Percentiles rank a stretch among this genome's conserved stretches.
Conservation (phyloP, 2,888 invertebrate species). For the Invenusta paracnida region DNA sequence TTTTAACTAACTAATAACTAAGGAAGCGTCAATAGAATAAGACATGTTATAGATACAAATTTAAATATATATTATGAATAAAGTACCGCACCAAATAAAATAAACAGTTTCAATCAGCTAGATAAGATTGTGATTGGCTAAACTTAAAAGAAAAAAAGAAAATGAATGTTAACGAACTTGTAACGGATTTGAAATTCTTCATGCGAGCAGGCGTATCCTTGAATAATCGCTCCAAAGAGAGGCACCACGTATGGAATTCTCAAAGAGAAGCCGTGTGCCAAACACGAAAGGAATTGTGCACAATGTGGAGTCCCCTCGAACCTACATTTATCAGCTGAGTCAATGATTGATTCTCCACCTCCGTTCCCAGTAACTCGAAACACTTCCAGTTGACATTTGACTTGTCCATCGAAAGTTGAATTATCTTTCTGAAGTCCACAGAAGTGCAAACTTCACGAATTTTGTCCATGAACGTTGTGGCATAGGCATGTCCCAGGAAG, state of each 20-base stretch:
- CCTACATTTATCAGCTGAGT: background rate
- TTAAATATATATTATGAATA: background rate
- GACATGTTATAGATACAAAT: background rate
- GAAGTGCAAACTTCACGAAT: background rate
- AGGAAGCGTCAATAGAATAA: no score
- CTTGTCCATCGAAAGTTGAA: conserved; percentile 7
- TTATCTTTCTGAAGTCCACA: conserved; percentile 11
- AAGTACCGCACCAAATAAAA: background rate
- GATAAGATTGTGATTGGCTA: no score
- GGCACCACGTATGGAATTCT: background rate
- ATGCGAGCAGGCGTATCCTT: background rate
- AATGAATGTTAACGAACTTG: background rate
- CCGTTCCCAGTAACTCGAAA: conserved; percentile 5
- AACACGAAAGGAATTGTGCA: background rate
- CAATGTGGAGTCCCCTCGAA: background rate
- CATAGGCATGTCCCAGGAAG: conserved; percentile 23
- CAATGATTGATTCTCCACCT: background rate
- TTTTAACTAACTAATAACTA: no score
- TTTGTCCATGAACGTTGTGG: conserved; percentile 1
- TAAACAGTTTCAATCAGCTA: no score
- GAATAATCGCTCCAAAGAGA: background rate
- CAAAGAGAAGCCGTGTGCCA: background rate
- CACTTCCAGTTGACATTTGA: conserved; percentile 13
- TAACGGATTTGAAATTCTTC: background rate
- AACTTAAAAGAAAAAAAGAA: background rate